Evolutionary conservation across 1,140 invertebrate genomes (phyloP).

Genomic region (Rhynchophorus ferrugineus): DNA sequence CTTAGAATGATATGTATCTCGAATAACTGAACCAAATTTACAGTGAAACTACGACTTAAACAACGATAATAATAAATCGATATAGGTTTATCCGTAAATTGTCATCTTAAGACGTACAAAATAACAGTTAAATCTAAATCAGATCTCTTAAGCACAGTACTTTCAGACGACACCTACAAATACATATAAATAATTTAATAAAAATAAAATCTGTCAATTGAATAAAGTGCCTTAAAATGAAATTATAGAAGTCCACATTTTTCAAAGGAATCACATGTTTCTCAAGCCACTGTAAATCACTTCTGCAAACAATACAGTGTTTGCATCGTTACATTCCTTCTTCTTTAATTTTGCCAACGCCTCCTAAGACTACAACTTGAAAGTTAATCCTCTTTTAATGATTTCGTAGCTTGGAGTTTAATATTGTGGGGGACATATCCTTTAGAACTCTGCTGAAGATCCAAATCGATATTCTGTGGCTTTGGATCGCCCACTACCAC

Average conservation of each 20-base stretch:
- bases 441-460: background rate
- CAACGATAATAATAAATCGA: no score
- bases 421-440: slow-evolving; percentile 9
- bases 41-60: background rate
- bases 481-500: slow-evolving; percentile 13
- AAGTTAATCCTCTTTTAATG: slow-evolving; percentile 13
- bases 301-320: no score
- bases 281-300: background rate
- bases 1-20: no score
- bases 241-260: background rate
- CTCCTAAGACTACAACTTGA: background rate
- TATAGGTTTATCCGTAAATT: no score
- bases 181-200: background rate
- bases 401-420: slow-evolving; percentile 3
- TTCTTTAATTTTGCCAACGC: background rate
- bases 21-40: no score
- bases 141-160: slow-evolving; percentile 4
- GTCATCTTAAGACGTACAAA: slow-evolving; percentile 1
- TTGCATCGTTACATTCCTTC: background rate
- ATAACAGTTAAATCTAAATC: slow-evolving; percentile 1
- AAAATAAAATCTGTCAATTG: background rate
- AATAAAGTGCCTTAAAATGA: background rate
- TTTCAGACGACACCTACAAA: background rate
- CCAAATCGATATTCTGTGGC: slow-evolving; percentile 2
- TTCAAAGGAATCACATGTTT: background rate